Conservation (phyloP, 2,113 vertebrate genomes). For the Craseonycteris thonglongyai region DNA sequence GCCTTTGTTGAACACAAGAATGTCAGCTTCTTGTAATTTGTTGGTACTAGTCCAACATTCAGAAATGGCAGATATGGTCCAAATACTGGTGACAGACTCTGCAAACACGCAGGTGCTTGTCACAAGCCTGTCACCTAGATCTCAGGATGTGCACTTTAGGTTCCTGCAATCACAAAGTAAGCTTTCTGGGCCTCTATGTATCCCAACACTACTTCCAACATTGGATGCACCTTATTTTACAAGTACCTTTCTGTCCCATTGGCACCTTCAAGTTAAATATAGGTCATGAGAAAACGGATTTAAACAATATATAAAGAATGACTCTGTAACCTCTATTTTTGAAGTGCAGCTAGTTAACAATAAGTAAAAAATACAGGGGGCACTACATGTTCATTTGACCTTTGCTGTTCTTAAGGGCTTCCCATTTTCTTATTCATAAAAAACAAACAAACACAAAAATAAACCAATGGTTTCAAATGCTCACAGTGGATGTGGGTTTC, state of each 20-base stretch:
- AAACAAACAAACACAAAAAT: neutral
- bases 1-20: neutral
- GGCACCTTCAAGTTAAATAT: neutral
- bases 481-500: neutral
- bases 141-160: neutral
- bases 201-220: neutral
- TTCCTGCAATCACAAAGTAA: neutral
- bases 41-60: neutral
- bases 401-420: neutral
- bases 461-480: neutral
- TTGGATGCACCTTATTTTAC: neutral
- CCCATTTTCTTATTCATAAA: neutral
- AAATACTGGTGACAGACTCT: neutral
- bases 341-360: neutral
- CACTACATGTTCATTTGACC: neutral
- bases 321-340: neutral
- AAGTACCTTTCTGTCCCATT: neutral
- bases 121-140: neutral
- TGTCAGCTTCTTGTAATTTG: neutral
- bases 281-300: neutral
- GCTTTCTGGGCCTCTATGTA: neutral
- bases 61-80: neutral
- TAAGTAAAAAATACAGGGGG: neutral
- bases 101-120: neutral
- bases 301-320: neutral